Evolutionary conservation across 1,140 invertebrate genomes (phyloP), one percentile per base, ranked within the genome.

Genomic region (Pissodes strobi): DNA sequence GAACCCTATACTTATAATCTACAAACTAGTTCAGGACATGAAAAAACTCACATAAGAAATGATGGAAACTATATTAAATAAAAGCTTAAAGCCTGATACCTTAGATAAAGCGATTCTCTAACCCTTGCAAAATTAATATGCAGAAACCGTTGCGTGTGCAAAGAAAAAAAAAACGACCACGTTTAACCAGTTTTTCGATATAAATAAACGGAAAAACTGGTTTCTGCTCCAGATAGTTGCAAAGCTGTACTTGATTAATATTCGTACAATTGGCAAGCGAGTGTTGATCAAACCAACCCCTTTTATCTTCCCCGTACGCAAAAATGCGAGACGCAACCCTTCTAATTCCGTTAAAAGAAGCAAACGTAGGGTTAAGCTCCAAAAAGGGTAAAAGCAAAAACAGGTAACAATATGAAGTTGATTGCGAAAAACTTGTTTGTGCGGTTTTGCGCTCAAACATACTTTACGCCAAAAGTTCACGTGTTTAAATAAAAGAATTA

Each of bases 401-500:
- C 58, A 61, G 58, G 58, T 61, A 61, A 61, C 58, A 61, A 61
- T 61, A 41, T 41, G 48, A 22, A 27, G 45, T 39, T 61, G 58
- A 61, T 61, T 61, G 58, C 58, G 46, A 61, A 61, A 61, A 61
- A 61, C 58, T 61, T 61, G 58, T 49, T 61, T 61, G 58, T 61
- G 58, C 46, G 48, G 46, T 61, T 51, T 61, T 51, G 25, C 41
- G 45, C 22, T 41, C 43, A 34, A 10, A 37, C 12, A 9, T 12
- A 34, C 27, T 56, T 56, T 37, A 10, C 8, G 30, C 41, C 21
- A 30, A 49, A 51, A 59, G 45, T 48, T 46, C 56, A 23, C 43
- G 45, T 61, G 58, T 23, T 39, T 61, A 27, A 61, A 51, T 61
- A 41, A 61, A 61, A 61, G 45, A 49, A 61, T 61, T 51, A 41